Percentiles rank a stretch among this genome's conserved stretches.
These are phyloP conservation scores for Muraenolepis orangiensis DNA, from an alignment of 2,797 vertebrate genomes.

Conservation along the genomic window DNA sequence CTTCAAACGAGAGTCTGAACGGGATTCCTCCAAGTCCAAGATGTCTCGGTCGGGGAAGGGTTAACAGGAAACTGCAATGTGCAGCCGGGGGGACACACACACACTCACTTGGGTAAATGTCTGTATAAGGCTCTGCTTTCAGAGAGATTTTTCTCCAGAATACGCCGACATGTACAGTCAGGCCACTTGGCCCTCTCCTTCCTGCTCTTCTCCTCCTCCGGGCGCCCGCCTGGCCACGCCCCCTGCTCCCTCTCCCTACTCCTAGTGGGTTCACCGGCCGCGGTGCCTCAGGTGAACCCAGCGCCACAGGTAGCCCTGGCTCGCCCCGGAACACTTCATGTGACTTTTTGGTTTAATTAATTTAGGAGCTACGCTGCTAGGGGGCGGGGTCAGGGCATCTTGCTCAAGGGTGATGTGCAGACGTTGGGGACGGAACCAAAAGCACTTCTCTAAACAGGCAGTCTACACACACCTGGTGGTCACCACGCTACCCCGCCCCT, in stretches of 20 bases:
- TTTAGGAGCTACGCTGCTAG: too few species aligned
- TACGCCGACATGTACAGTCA: constrained; percentile 73
- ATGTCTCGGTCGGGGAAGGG: constrained; percentile 47
- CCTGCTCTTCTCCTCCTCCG: constrained; percentile 16
- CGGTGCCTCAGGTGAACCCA: too few species aligned
- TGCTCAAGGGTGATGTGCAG: too few species aligned
- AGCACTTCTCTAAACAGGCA: not conserved
- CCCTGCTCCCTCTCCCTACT: not conserved
- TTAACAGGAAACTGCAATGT: constrained; percentile 74
- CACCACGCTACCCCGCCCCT: not conserved
- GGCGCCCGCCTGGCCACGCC: constrained; percentile 30
- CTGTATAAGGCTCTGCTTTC: constrained; percentile 72
- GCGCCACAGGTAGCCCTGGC: not conserved
- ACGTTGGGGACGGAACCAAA: not conserved
- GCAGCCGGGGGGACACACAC: constrained; percentile 45
- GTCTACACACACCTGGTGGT: not conserved
- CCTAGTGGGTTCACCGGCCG: constrained; percentile 44
- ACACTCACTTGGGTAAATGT: constrained; percentile 65
- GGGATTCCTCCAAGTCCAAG: constrained; percentile 18
- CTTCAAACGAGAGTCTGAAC: not conserved
- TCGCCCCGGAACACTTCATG: not conserved
- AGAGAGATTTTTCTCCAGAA: constrained; percentile 63
- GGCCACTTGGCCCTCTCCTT: constrained; percentile 52
- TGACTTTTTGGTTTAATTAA: too few species aligned
- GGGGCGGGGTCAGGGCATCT: too few species aligned